Evolutionary conservation across 2,888 invertebrate genomes (phyloP).

Genomic region (Eilema sororculum): DNA sequence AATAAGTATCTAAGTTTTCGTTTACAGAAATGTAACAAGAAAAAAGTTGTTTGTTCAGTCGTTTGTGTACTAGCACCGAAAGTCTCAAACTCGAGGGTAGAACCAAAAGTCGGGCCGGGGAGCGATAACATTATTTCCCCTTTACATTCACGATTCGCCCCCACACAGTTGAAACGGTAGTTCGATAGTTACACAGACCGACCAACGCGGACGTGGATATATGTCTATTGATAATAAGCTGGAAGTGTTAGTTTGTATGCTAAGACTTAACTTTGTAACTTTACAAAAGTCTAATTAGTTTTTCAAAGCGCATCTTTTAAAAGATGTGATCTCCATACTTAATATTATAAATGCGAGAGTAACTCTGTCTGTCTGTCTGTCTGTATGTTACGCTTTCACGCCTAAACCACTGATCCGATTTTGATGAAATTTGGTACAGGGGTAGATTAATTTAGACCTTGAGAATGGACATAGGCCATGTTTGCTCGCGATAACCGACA

Average conservation of each 20-base stretch:
- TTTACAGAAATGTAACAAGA: conserved; percentile 50
- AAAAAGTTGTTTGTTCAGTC: conserved; percentile 55
- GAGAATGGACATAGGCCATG: too few relatives aligned
- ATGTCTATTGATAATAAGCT: conserved; percentile 3
- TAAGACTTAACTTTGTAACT: neutral
- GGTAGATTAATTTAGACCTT: too few relatives aligned
- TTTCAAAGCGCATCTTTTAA: neutral
- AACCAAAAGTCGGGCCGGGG: conserved; percentile 49
- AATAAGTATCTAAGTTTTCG: conserved; percentile 47
- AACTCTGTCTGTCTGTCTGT: too few relatives aligned
- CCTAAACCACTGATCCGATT: too few relatives aligned
- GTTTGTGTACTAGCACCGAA: conserved; percentile 53
- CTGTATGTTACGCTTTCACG: too few relatives aligned
- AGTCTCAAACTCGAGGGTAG: conserved; percentile 50
- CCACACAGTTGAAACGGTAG: conserved; percentile 56
- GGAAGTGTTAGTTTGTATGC: conserved; percentile 4
- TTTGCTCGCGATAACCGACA: too few relatives aligned
- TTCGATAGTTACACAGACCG: conserved; percentile 62
- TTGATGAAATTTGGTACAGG: too few relatives aligned
- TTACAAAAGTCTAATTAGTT: neutral
- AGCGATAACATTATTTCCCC: conserved; percentile 67
- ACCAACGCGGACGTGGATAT: conserved; percentile 39
- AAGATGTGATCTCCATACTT: too few relatives aligned
- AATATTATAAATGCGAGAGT: too few relatives aligned
- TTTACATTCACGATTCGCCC: conserved; percentile 61